Evolutionary conservation across 2,797 vertebrate species (phyloP), one percentile per base, ranked within the genome.

Genomic region (Manis pentadactyla): DNA sequence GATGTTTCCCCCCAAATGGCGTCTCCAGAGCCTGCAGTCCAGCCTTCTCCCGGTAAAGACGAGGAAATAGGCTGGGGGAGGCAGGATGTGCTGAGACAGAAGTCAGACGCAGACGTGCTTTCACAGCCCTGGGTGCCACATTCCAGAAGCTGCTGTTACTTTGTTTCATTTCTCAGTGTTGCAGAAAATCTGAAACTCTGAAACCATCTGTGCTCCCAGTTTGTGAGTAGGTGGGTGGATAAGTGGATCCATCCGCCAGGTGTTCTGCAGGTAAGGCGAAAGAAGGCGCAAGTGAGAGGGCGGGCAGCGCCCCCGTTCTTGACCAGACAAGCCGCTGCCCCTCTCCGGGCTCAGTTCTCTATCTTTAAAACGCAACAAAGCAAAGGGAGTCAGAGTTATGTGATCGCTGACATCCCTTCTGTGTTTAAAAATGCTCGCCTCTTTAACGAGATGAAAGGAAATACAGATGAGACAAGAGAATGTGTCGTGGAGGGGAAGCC

Each of bases 181-280:
- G 14, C 13, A 19, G 18, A 7, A 42, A 51, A 11, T 21, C 14
- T 27, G 17, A 17, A 31, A 23, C 0, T 29, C 37, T 8, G 49
- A n/a, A 69, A 9, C 6, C 12, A 2, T 15, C 57, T 7, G n/a
- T 15, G 15, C 25, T 8, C 4, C 27, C 71, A 7, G 42, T 39
- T 15, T 18, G n/a, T 29, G 19, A 29, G 10, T 0, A 8, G 4
- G 25, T 18, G 1, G 4, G 1, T 0, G 9, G 37, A 13, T 7
- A 59, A 29, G 27, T 46, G 34, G 5, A 15, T 0, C 4, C 10
- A 0, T 5, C 3, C 1, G 0, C 15, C 29, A 4, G 0, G 7
- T 3, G 21, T 10, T 9, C n/a, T 10, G 1, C 2, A 10, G 5
- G 1, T 0, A 57, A 13, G 39, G n/a, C 19, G 53, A 25, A 17